Evolutionary conservation across 30 jellyfish, hydroid and myxozoan species (phyloP).

Genomic region (Pelagia noctiluca): DNA sequence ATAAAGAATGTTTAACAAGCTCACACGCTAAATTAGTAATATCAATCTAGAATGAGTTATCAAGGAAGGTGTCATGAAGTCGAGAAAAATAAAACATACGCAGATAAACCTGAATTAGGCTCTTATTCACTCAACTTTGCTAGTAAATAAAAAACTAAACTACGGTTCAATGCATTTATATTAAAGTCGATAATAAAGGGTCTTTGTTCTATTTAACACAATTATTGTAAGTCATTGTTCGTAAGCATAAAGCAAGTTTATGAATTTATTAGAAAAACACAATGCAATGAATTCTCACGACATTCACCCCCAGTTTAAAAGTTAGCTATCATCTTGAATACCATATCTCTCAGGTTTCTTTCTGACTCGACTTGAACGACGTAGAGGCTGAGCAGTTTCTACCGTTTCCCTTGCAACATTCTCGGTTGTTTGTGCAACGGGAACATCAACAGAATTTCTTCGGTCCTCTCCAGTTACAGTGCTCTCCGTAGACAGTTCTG

Average conservation of each 20-base stretch:
- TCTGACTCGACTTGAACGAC: no score
- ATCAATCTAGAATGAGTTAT: no score
- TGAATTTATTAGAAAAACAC: neutral
- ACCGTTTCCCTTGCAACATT: neutral
- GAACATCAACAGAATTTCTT: no score
- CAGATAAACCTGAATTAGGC: no score
- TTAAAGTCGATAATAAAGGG: neutral
- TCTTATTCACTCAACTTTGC: neutral
- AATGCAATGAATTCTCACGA: no score
- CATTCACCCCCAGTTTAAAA: neutral
- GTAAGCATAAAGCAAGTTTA: neutral
- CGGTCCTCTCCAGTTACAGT: neutral
- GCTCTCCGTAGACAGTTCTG: constrained; percentile 5
- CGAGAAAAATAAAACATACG: no score
- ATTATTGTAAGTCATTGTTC: neutral
- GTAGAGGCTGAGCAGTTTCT: neutral
- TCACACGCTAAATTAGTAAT: no score
- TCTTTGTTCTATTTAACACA: neutral
- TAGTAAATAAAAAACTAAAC: neutral
- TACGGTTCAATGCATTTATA: neutral
- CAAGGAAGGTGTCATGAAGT: no score
- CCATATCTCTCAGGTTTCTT: no score
- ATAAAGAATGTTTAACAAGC: no score
- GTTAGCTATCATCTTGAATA: no score
- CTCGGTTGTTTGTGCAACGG: no score